Evolutionary conservation across 2,113 vertebrate genomes (phyloP), one percentile per base, ranked within the genome.

Genomic region (Acrocephalus kingi): DNA sequence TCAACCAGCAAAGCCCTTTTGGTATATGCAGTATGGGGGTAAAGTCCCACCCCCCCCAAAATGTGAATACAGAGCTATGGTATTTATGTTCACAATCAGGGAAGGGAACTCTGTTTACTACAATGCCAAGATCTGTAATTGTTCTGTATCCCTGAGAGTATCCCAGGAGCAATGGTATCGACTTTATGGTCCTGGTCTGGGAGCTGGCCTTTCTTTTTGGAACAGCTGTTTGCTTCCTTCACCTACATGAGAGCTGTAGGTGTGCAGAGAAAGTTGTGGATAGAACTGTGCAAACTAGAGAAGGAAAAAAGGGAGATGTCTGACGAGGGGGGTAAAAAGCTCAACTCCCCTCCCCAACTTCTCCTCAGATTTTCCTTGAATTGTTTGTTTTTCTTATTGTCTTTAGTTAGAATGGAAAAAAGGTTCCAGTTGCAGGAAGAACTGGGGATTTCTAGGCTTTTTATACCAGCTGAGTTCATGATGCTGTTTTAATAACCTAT

Each of bases 371-470:
- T 75, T 84, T 78, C 30, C 30, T 87, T 66, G 48, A 59, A 24
- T 58, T 91, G 4, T 58, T 94, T 89, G 8, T 67, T 86, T 83
- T 83, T 75, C 15, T 84, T 5, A 22, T 41, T 71, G 30, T 72
- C 28, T 81, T 39, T 23, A 51, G 10, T 24, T 28, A 76, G 27
- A 90, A 35, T 41, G 19, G 67, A 54, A 72, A 56, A 80, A 88
- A 72, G 25, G 23, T 35, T 64, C 25, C 4, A 5, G 24, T 3
- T 66, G 51, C 39, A 93, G 84, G 45, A 82, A 74, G 56, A 92
- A 52, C 25, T 71, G 41, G 31, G 43, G 35, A 28, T 89, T 95
- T 97, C 84, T 87, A 97, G 74, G 66, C 63, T 73, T 93, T 69
- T 92, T 80, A 13, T 85, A 55, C 35, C n/a, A 73, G 15, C 92